Conservation (phyloP, 2,797 vertebrate species). For the Ctenosaura bakeri region DNA sequence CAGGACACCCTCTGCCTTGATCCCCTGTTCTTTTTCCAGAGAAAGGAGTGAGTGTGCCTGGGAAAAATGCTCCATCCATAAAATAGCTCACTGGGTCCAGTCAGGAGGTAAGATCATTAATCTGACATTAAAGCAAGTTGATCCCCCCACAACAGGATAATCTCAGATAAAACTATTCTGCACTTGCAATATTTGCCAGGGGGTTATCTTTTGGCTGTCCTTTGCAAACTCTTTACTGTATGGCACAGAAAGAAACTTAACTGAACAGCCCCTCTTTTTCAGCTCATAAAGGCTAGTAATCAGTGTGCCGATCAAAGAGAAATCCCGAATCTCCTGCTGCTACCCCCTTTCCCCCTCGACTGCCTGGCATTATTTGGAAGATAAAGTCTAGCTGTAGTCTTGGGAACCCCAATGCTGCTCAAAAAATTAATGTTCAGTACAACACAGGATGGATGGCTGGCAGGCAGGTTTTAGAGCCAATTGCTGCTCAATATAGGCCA, state of each 20-base stretch:
- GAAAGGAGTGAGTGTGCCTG: too few species aligned
- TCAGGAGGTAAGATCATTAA: neutral
- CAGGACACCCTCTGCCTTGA: neutral
- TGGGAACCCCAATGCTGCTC: conserved; percentile 6
- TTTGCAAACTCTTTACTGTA: neutral
- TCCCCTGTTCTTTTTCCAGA: neutral
- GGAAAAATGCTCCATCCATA: neutral
- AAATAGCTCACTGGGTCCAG: neutral
- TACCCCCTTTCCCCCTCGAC: too few species aligned
- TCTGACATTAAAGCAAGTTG: neutral
- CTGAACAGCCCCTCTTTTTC: neutral
- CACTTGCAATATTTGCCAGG: neutral
- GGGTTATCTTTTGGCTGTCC: neutral
- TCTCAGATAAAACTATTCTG: neutral
- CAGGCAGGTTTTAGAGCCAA: conserved; percentile 4
- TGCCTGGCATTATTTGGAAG: neutral
- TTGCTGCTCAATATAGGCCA: neutral
- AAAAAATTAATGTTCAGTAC: neutral
- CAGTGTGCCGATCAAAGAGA: neutral
- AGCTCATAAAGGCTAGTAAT: neutral
- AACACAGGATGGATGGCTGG: neutral
- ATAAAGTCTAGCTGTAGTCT: neutral
- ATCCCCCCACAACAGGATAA: neutral
- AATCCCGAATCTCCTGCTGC: neutral
- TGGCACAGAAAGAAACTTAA: neutral